These are phyloP conservation scores for Adoxophyes honmai DNA, from an alignment of 1,140 invertebrate genomes.

Conservation along the genomic window DNA sequence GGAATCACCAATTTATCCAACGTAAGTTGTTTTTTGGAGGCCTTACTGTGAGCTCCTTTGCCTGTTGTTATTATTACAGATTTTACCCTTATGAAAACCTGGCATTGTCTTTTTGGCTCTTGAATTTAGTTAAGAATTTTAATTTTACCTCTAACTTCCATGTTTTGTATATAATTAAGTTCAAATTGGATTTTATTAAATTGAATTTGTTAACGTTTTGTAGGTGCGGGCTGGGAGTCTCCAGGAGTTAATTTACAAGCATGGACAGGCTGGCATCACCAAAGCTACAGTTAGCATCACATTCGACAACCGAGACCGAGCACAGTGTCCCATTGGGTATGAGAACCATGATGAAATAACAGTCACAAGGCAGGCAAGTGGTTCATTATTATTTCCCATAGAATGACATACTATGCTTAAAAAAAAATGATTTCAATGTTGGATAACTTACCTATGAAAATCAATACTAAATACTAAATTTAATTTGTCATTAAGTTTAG, in stretches of 20 bases:
- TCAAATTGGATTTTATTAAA: not conserved
- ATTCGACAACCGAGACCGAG: constrained; percentile 94
- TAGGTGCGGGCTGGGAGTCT: constrained; percentile 93
- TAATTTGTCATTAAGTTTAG: too few species aligned
- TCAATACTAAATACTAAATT: too few species aligned
- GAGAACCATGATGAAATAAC: constrained; percentile 95
- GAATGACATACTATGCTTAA: too few species aligned
- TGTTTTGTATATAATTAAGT: not conserved
- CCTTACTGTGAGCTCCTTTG: not conserved
- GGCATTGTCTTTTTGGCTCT: too few species aligned
- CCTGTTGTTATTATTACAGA: too few species aligned
- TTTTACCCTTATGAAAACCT: too few species aligned
- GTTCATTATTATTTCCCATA: not conserved
- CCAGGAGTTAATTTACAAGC: constrained; percentile 98
- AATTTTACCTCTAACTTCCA: too few species aligned
- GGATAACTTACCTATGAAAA: too few species aligned
- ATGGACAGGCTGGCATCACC: constrained; percentile 96
- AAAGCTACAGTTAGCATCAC: constrained; percentile 97
- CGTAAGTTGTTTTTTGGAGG: constrained; percentile 77
- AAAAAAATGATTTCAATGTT: too few species aligned
- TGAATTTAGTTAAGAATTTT: too few species aligned
- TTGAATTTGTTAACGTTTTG: constrained; percentile 15
- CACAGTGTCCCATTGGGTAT: constrained; percentile 93
- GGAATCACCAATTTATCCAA: constrained; percentile 96
- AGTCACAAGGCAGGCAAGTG: constrained; percentile 90